These are phyloP conservation scores for Turnix velox DNA, from an alignment of 2,113 vertebrate species.

Conservation along the genomic window DNA sequence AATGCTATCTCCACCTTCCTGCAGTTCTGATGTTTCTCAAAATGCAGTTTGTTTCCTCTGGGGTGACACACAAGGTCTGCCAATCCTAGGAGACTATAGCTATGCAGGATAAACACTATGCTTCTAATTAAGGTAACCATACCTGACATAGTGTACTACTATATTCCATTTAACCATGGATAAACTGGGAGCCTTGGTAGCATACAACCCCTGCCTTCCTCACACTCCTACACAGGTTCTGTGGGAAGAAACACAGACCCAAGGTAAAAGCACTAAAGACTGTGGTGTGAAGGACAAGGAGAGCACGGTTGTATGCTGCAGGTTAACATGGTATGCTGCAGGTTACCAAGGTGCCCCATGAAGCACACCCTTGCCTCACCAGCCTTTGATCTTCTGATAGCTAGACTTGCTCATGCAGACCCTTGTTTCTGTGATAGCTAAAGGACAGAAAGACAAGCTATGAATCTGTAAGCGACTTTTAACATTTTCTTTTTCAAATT, in stretches of 20 bases:
- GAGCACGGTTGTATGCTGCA: too few relatives aligned
- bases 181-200: not conserved
- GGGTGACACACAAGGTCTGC: not conserved
- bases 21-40: conserved; percentile 42
- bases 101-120: not conserved
- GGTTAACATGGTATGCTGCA: too few relatives aligned
- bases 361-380: not conserved
- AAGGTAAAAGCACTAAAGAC: not conserved
- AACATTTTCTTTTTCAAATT: not conserved
- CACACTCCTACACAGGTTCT: not conserved
- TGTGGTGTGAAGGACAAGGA: not conserved
- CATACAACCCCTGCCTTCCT: not conserved
- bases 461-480: not conserved
- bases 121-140: not conserved
- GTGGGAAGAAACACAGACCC: not conserved
- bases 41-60: conserved; percentile 12
- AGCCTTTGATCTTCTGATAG: not conserved
- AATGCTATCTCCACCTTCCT: not conserved
- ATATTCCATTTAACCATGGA: not conserved
- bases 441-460: not conserved
- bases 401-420: not conserved
- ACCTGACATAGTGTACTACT: not conserved
- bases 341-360: accelerated
- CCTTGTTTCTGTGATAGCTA: not conserved
- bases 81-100: not conserved